Evolutionary conservation across 2,797 vertebrate species (phyloP).

Genomic region (Gouania willdenowi): DNA sequence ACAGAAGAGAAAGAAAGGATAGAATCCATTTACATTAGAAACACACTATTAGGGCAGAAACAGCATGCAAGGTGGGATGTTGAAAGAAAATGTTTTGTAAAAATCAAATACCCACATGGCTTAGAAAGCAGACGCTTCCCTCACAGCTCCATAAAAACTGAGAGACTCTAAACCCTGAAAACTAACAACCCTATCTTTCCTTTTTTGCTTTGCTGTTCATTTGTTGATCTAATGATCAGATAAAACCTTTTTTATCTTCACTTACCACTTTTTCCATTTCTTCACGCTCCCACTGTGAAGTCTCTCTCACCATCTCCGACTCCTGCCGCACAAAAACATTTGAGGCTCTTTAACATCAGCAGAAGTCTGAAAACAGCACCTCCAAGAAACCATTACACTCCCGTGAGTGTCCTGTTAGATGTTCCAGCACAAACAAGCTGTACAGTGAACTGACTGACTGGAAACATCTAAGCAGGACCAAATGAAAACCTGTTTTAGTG

Average conservation of each 20-base stretch:
- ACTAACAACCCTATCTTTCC: no score
- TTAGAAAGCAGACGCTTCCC: slow-evolving; percentile 50
- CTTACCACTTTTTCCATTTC: slow-evolving; percentile 93
- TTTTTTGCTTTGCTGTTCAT: no score
- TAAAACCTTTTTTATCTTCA: slow-evolving; percentile 14
- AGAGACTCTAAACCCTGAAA: slow-evolving; percentile 14
- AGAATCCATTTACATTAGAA: slow-evolving; percentile 77
- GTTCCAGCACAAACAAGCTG: slow-evolving; percentile 7
- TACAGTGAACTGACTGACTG: slow-evolving; percentile 11
- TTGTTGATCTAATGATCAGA: no score
- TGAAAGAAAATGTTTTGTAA: slow-evolving; percentile 42
- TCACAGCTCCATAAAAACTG: slow-evolving; percentile 38
- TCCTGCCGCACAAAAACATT: no score
- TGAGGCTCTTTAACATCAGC: slow-evolving; percentile 4
- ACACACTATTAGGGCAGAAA: slow-evolving; percentile 61
- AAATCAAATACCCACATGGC: slow-evolving; percentile 34
- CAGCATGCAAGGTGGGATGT: slow-evolving; percentile 63
- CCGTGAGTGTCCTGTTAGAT: no score
- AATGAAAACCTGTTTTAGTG: slow-evolving; percentile 46
- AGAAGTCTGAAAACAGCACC: no score
- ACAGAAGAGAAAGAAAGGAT: slow-evolving; percentile 53
- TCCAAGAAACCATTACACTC: no score
- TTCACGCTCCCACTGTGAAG: slow-evolving; percentile 88
- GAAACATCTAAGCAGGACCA: slow-evolving; percentile 35
- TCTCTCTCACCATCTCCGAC: slow-evolving; percentile 88